A percentile compares a stretch with the other conserved stretches of the same genome.
Conservation (phyloP, 2,888 invertebrate species). For the Andrena minutula region DNA sequence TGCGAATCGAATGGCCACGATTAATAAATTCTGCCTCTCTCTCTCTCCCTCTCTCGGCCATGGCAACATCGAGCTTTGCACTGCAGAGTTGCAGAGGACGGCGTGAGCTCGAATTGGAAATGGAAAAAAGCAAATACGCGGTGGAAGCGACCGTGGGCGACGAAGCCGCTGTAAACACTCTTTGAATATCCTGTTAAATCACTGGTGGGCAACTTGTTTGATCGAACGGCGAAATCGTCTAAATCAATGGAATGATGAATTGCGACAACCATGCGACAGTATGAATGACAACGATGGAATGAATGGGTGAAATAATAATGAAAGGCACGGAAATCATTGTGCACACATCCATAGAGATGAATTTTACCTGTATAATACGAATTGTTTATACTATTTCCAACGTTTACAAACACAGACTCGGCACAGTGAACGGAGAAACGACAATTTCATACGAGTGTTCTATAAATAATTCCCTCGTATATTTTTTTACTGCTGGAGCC, state of each 20-base stretch:
- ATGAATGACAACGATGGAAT: neutral
- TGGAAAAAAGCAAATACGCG: neutral
- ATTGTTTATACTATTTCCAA: no score
- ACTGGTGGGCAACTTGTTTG: slow-evolving; percentile 25
- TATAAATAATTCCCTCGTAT: no score
- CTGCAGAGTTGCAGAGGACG: neutral
- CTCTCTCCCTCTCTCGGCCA: neutral
- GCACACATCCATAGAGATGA: no score
- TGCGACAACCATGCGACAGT: slow-evolving; percentile 8
- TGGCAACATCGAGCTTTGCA: neutral
- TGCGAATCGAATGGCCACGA: slow-evolving; percentile 15
- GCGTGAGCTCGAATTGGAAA: slow-evolving; percentile 8
- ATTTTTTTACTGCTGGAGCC: no score
- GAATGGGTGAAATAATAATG: slow-evolving; percentile 7
- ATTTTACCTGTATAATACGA: no score
- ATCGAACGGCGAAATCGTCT: slow-evolving; percentile 35
- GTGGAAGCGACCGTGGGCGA: neutral
- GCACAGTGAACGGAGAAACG: no score
- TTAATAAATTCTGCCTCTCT: slow-evolving; percentile 36
- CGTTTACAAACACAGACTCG: no score
- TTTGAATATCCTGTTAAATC: slow-evolving; percentile 32
- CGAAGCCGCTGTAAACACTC: slow-evolving; percentile 24
- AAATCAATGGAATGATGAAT: slow-evolving; percentile 37
- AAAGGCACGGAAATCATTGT: slow-evolving; percentile 1
- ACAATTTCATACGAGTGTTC: no score